A percentile compares a stretch with the other conserved stretches of the same genome.
Conservation (phyloP, 2,797 vertebrate species). For the Danio jaintianensis region DNA sequence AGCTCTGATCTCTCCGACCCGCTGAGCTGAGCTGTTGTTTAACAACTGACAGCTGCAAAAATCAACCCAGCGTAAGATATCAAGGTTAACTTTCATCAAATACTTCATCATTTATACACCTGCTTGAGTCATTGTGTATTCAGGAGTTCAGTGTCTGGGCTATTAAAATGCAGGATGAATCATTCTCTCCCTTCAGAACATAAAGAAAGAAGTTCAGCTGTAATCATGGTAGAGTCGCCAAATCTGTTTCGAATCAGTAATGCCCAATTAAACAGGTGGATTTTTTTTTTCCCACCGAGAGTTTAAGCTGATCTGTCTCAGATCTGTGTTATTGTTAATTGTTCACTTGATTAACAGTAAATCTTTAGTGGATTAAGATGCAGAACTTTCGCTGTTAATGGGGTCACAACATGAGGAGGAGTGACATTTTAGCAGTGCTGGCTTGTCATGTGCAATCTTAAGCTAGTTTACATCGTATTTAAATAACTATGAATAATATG, state of each 20-base stretch:
- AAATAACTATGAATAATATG: no score
- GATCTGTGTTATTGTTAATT: conserved; percentile 9
- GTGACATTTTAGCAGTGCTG: no score
- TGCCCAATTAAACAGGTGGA: neutral
- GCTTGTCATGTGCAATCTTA: no score
- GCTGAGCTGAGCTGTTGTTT: conserved; percentile 39
- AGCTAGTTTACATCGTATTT: no score
- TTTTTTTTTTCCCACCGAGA: neutral
- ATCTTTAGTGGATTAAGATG: neutral
- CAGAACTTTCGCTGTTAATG: neutral
- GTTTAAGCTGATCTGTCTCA: neutral
- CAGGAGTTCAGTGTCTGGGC: conserved; percentile 69
- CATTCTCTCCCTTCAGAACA: neutral
- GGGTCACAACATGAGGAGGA: neutral
- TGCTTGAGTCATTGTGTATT: conserved; percentile 63
- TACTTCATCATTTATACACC: conserved; percentile 63
- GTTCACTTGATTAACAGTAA: neutral
- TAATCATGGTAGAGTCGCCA: neutral
- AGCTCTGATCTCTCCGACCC: conserved; percentile 9
- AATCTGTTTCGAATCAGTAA: neutral
- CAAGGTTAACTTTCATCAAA: conserved; percentile 1
- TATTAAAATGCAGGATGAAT: conserved; percentile 26
- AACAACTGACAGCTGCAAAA: conserved; percentile 46
- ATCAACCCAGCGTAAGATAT: neutral
- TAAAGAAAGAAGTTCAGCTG: neutral